These are phyloP conservation scores for Biston betularia DNA, from an alignment of 2,888 invertebrate genomes.

Conservation along the genomic window DNA sequence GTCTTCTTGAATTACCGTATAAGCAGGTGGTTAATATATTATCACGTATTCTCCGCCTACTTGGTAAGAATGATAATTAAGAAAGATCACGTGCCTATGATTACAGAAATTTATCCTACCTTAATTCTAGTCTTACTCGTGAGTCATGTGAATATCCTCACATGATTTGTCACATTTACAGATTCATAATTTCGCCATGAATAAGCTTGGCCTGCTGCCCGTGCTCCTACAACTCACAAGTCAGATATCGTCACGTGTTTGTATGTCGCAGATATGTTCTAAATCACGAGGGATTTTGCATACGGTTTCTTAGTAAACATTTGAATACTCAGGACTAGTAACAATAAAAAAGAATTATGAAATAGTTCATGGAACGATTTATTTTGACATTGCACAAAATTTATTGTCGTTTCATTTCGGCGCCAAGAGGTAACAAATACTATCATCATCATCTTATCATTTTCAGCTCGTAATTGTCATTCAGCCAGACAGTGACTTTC, in stretches of 20 bases:
- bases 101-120: slow-evolving; percentile 10
- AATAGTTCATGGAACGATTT: slow-evolving; percentile 13
- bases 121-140: slow-evolving; percentile 6
- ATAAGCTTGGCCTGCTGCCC: slow-evolving; percentile 40
- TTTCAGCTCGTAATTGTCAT: too few species aligned
- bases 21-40: not conserved
- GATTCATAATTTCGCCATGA: slow-evolving; percentile 26
- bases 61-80: slow-evolving; percentile 1
- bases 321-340: not conserved
- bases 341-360: not conserved
- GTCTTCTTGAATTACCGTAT: slow-evolving; percentile 13
- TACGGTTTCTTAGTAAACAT: slow-evolving; percentile 1
- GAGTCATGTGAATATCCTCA: slow-evolving; percentile 43
- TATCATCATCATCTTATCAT: too few species aligned
- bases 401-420: slow-evolving; percentile 15
- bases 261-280: slow-evolving; percentile 2
- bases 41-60: slow-evolving; percentile 3
- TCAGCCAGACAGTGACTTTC: too few species aligned
- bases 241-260: slow-evolving; percentile 32
- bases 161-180: slow-evolving; percentile 41
- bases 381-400: slow-evolving; percentile 8
- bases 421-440: slow-evolving; percentile 20
- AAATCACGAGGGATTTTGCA: slow-evolving; percentile 11
- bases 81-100: slow-evolving; percentile 16
- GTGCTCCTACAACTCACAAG: slow-evolving; percentile 25